Base-by-base conservation (phyloP, 2,888 invertebrate species). In the Willowsia nigromaculata region DNA sequence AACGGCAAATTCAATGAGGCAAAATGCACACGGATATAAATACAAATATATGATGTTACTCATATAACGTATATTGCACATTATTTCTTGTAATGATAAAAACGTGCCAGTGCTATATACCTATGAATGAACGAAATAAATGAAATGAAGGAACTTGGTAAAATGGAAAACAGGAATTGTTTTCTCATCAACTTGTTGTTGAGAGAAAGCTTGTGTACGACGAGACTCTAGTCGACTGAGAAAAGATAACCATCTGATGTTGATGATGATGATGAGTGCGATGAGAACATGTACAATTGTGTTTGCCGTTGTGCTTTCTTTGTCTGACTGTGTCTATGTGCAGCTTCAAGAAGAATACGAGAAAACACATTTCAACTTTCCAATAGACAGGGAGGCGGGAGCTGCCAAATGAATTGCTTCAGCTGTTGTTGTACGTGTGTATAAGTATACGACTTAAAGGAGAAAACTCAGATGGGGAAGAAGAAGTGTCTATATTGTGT, bases 131-230 rank as follows among this genome's bases (percentile, higher is more conserved):
- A 1, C 13, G 40, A 43, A 9, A 40, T 37, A 53, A 15, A 56
- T 56, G 50, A 78, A 78, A 30, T 30, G 25, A 76, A 78, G 33
- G 78, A 56, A 53, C 7, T 37, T 22, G 27, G 56, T 33, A 56
- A 56, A 56, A 78, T 56, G 56, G 78, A 56, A 62, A 81, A 62
- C 81, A 81, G 15, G 81, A 78, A 85, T 78, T 85, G 78, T 78
- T 85, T 85, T 78, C 78, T 85, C 76, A 78, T 85, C 85, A 85
- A 85, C 85, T 78, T 85, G 85, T 85, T 85, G 40, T 62, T 83
- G 27, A 37, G 40, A 37, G 22, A 18, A 27, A 27, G 18, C 13
- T 47, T 27, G 6, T 15, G 71, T 43, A 25, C 15, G 43, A 22
- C 7, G 18, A 43, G 13, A 40, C 56, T 18, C n/a, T 50, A 59